phyloP scores from a whole-genome alignment of 1,140 invertebrate species.

The Meteorus sp. region DNA sequence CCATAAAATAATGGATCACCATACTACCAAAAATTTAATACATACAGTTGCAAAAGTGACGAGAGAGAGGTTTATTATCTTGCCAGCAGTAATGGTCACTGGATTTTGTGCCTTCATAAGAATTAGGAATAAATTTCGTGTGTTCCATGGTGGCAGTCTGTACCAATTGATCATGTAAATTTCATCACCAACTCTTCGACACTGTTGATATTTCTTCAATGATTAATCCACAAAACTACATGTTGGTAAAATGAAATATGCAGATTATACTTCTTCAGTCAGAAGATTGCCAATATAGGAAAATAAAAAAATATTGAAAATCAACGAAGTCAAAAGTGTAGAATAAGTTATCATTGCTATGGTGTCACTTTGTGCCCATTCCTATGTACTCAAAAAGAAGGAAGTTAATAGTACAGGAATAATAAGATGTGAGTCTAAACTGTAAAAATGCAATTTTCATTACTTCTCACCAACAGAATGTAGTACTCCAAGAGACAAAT shows the following conservation, averaged over 20 bases:
- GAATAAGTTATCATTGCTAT: constrained; percentile 28
- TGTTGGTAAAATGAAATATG: constrained; percentile 28
- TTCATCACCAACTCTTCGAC: constrained; percentile 29
- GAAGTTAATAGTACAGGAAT: no score
- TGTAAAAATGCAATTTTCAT: constrained; percentile 34
- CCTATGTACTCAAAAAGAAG: no score
- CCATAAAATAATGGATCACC: no score
- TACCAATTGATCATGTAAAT: constrained; percentile 40
- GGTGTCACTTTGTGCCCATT: constrained; percentile 28
- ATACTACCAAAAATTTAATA: no score
- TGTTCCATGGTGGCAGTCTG: constrained; percentile 32
- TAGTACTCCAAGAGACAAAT: constrained; percentile 28
- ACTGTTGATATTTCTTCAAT: background rate
- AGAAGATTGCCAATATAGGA: constrained; percentile 40
- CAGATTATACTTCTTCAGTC: constrained; percentile 32
- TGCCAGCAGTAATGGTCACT: constrained; percentile 41
- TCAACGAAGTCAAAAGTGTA: constrained; percentile 36
- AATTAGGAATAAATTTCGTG: constrained; percentile 29
- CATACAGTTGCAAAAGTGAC: constrained; percentile 40
- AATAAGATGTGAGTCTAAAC: constrained; percentile 3
- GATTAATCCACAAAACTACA: constrained; percentile 19
- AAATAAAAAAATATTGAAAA: constrained; percentile 43
- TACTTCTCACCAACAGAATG: constrained; percentile 22
- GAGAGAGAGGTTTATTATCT: constrained; percentile 38
- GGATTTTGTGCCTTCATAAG: constrained; percentile 35